Evolutionary conservation across 2,113 vertebrate genomes (phyloP).

Genomic region (Fulmarus glacialis): DNA sequence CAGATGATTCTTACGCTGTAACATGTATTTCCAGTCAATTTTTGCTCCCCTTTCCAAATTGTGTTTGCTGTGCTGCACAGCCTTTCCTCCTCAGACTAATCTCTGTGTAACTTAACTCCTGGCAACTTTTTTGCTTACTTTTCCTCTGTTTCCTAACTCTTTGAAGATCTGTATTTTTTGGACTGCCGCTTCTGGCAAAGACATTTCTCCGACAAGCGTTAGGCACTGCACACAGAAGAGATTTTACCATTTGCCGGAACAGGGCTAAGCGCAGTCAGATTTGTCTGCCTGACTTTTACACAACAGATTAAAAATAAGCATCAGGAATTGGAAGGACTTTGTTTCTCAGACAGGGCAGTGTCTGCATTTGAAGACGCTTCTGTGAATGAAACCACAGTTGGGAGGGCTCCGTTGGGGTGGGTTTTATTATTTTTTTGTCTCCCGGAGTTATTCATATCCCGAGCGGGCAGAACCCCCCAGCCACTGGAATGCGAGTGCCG

Average conservation of each 20-base stretch:
- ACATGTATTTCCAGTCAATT: not conserved
- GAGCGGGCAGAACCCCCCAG: not conserved
- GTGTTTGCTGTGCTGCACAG: not conserved
- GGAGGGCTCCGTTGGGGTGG: not conserved
- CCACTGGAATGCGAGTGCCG: not conserved
- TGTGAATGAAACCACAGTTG: not conserved
- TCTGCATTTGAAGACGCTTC: not conserved
- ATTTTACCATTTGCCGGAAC: not conserved
- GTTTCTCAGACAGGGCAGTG: not conserved
- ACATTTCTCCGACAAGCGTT: not conserved
- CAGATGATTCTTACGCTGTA: not conserved
- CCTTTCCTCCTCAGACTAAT: slow-evolving; percentile 9
- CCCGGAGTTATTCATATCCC: not conserved
- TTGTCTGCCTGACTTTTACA: not conserved
- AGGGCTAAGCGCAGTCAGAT: not conserved
- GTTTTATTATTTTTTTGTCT: not conserved
- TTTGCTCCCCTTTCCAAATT: not conserved
- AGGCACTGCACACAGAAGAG: not conserved
- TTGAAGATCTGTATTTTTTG: slow-evolving; percentile 26
- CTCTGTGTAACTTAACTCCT: not conserved
- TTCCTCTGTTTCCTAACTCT: not conserved
- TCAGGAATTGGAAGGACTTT: not conserved
- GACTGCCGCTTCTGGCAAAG: not conserved
- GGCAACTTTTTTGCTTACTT: slow-evolving; percentile 3
- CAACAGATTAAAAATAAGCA: slow-evolving; percentile 12